These are phyloP conservation scores for Phylloscopus collybita DNA, from an alignment of 2,797 vertebrate species.

Conservation along the genomic window DNA sequence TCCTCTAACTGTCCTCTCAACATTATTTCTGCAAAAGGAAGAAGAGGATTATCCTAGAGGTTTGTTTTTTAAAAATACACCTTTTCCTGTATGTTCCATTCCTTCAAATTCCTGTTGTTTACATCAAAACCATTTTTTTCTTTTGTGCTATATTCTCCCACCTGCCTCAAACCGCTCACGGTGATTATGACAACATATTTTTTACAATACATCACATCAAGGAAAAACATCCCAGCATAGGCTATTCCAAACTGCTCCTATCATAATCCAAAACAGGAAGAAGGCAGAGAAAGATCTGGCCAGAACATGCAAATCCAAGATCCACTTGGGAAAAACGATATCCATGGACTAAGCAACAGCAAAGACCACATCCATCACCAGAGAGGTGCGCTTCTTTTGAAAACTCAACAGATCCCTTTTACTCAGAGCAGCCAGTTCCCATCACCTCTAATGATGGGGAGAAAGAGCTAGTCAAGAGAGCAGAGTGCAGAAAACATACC, in stretches of 20 bases:
- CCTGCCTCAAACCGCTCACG: background rate
- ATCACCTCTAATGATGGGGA: accelerated
- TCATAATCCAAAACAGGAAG: background rate
- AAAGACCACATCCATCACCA: background rate
- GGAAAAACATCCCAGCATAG: background rate
- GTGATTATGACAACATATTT: background rate
- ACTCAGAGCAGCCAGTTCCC: background rate
- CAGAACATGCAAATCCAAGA: background rate
- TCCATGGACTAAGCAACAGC: background rate
- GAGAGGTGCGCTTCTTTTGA: background rate
- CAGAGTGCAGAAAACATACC: background rate
- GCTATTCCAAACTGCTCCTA: background rate
- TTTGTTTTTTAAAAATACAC: background rate
- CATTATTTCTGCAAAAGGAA: background rate
- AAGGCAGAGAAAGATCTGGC: background rate
- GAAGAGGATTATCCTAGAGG: background rate
- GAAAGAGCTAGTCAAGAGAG: background rate
- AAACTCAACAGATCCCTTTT: background rate
- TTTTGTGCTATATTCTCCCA: background rate
- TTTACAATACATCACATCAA: background rate
- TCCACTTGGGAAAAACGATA: background rate
- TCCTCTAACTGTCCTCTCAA: background rate
- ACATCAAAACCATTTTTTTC: background rate
- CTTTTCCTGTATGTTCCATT: background rate
- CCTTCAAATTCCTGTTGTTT: background rate